Evolutionary conservation across 1,140 invertebrate genomes (phyloP).

Genomic region (Papilio dardanus): DNA sequence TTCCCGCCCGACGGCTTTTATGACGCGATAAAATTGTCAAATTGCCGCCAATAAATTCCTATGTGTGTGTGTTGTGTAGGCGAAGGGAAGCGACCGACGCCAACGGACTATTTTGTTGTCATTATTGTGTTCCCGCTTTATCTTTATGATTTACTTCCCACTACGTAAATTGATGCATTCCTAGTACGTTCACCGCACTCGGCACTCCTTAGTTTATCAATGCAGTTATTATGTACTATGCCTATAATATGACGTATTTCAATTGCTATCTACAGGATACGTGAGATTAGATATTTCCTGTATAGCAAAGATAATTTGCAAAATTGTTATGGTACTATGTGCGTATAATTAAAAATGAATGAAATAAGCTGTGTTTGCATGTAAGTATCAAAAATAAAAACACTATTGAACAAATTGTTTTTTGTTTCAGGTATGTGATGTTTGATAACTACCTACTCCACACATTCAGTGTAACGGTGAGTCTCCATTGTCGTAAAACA

Average conservation of each 20-base stretch:
- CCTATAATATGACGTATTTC: not conserved
- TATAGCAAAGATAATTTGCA: not conserved
- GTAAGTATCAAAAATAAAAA: no score
- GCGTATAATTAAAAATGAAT: not conserved
- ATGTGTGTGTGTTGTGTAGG: constrained; percentile 33
- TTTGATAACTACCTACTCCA: not conserved
- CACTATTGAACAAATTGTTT: constrained; percentile 40
- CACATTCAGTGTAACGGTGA: not conserved
- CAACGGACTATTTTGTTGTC: constrained; percentile 41
- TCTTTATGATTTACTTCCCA: constrained; percentile 61
- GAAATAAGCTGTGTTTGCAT: not conserved
- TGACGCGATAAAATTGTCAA: constrained; percentile 59
- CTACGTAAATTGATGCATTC: constrained; percentile 31
- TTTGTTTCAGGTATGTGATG: constrained; percentile 48
- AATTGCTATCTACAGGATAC: not conserved
- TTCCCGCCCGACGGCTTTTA: constrained; percentile 48
- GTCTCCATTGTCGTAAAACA: not conserved
- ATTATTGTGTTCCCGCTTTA: constrained; percentile 47
- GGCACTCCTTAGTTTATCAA: not conserved
- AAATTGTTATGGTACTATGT: not conserved
- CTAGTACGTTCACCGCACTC: constrained; percentile 14
- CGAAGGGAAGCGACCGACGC: constrained; percentile 37
- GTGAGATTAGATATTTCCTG: not conserved
- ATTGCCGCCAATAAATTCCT: constrained; percentile 43
- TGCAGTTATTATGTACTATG: not conserved